These are phyloP conservation scores for Drosophila pseudoananassae DNA, from an alignment of 1,140 invertebrate genomes.

Conservation along the genomic window DNA sequence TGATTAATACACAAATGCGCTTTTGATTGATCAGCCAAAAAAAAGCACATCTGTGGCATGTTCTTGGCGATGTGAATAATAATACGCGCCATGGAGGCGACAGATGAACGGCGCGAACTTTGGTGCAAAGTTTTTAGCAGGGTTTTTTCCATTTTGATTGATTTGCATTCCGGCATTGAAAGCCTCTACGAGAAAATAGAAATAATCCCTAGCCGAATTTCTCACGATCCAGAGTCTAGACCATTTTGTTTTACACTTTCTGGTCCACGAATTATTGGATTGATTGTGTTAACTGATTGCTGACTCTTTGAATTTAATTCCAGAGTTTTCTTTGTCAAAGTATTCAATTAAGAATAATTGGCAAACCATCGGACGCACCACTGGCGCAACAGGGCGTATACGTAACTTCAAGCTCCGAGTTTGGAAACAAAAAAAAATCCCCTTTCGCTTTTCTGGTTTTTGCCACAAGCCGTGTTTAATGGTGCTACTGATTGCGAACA, in stretches of 20 bases:
- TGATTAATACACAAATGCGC: constrained; percentile 72
- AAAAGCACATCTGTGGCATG: constrained; percentile 37
- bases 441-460: not conserved
- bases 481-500: not conserved
- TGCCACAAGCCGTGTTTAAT: not conserved
- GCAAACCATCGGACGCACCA: not conserved
- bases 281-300: not conserved
- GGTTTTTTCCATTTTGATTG: constrained; percentile 51
- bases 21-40: constrained; percentile 66
- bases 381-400: constrained; percentile 7
- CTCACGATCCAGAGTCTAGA: constrained; percentile 43
- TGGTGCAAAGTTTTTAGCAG: constrained; percentile 23
- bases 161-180: constrained; percentile 56
- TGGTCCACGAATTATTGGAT: not conserved
- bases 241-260: constrained; percentile 9
- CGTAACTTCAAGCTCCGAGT: not conserved
- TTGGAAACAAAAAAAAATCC: not conserved
- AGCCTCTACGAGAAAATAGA: not conserved
- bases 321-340: not conserved
- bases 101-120: constrained; percentile 19
- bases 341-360: not conserved
- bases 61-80: constrained; percentile 11
- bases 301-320: not conserved
- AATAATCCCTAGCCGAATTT: constrained; percentile 6
- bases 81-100: constrained; percentile 5